phyloP scores from a whole-genome alignment of 2,113 vertebrate species.

The Gallinago media region DNA sequence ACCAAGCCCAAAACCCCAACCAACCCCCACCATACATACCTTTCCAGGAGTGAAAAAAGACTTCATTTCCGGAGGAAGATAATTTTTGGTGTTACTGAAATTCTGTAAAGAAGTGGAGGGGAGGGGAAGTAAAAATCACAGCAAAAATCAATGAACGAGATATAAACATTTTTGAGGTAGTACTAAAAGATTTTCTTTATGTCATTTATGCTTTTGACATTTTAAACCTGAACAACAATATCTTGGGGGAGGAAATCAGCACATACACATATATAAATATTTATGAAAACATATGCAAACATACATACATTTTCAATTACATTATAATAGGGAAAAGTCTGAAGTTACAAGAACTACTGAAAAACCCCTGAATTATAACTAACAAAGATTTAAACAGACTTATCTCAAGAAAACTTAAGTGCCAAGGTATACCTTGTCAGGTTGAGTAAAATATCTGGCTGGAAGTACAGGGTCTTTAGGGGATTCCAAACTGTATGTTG shows the following conservation, averaged over 20 bases:
- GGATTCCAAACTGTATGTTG: conserved; percentile 98
- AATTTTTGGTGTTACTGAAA: conserved; percentile 99
- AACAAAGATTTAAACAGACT: background rate
- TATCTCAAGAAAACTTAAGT: conserved; percentile 22
- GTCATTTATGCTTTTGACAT: background rate
- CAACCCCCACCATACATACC: conserved; percentile 67
- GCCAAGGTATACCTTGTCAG: conserved; percentile 88
- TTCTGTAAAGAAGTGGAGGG: conserved; percentile 80
- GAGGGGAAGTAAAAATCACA: background rate
- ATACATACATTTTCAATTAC: background rate
- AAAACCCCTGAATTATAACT: background rate
- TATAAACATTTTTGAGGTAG: background rate
- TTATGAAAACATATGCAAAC: background rate
- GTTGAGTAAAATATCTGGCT: conserved; percentile 94
- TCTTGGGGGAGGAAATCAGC: background rate
- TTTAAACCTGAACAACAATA: background rate
- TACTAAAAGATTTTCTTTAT: background rate
- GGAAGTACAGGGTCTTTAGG: conserved; percentile 98
- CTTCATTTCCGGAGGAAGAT: conserved; percentile 98
- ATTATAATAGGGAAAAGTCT: background rate
- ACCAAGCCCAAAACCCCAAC: background rate
- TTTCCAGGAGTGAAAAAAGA: conserved; percentile 97
- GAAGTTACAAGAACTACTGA: background rate
- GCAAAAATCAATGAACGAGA: background rate
- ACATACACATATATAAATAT: background rate